A percentile compares a stretch with the other conserved stretches of the same genome.
These are phyloP conservation scores for Drepana arcuata DNA, from an alignment of 1,140 invertebrate genomes.

Conservation along the genomic window DNA sequence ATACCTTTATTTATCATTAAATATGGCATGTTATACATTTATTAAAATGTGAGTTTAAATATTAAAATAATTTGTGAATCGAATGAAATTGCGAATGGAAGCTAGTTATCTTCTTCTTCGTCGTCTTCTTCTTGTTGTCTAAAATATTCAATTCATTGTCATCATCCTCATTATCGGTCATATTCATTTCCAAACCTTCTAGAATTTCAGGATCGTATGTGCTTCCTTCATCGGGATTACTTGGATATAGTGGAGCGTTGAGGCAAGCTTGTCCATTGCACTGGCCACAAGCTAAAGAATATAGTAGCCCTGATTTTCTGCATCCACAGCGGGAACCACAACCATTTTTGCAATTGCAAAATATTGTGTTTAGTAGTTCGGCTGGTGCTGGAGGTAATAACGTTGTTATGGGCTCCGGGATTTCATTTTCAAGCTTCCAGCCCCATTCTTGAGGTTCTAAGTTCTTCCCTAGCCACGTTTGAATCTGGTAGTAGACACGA, in stretches of 20 bases:
- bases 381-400: constrained; percentile 31
- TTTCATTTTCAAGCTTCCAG: constrained; percentile 31
- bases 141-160: constrained; percentile 30
- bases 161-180: constrained; percentile 26
- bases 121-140: constrained; percentile 33
- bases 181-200: constrained; percentile 27
- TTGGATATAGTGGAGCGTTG: constrained; percentile 24
- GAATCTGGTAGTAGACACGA: constrained; percentile 55
- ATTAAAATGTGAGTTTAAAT: constrained; percentile 29
- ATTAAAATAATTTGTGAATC: constrained; percentile 21
- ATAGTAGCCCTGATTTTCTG: constrained; percentile 33
- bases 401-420: constrained; percentile 35
- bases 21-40: constrained; percentile 26
- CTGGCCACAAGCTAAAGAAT: constrained; percentile 29
- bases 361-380: constrained; percentile 32
- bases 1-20: constrained; percentile 28
- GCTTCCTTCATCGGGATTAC: constrained; percentile 20
- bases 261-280: constrained; percentile 30
- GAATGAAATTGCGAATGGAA: constrained; percentile 29
- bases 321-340: constrained; percentile 30
- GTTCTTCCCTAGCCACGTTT: constrained; percentile 48
- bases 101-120: constrained; percentile 32
- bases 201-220: constrained; percentile 27
- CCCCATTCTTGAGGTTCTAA: constrained; percentile 46
- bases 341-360: constrained; percentile 33